Evolutionary conservation across 2,888 invertebrate genomes (phyloP).

Genomic region (Pandemis corylana): DNA sequence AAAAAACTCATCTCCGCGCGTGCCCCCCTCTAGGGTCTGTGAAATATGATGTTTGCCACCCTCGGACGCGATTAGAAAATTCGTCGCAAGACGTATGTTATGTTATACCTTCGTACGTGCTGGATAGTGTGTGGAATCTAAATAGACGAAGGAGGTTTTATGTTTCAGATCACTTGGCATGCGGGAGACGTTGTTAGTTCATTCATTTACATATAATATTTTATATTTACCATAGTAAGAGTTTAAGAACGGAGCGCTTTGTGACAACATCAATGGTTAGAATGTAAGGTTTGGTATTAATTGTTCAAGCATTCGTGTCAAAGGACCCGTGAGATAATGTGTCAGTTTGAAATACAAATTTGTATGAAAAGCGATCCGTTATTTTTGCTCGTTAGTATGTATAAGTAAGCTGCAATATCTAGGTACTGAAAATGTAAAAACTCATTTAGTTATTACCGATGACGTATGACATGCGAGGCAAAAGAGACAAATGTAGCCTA

Average conservation of each 20-base stretch:
- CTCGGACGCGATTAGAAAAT: slow-evolving; percentile 83
- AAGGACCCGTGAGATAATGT: no score
- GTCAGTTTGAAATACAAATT: no score
- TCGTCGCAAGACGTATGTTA: slow-evolving; percentile 64
- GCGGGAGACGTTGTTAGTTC: slow-evolving; percentile 9
- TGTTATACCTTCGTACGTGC: slow-evolving; percentile 41
- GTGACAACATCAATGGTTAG: no score
- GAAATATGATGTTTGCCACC: slow-evolving; percentile 84
- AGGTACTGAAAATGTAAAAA: no score
- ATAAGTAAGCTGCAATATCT: no score
- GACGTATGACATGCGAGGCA: no score
- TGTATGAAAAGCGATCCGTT: no score
- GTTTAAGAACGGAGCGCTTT: not conserved
- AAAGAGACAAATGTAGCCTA: no score
- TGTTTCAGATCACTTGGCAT: slow-evolving; percentile 27
- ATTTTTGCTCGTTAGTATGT: no score
- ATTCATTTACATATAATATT: not conserved
- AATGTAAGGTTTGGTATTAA: no score
- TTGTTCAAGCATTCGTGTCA: no score
- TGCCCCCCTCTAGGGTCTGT: slow-evolving; percentile 64
- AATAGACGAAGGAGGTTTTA: slow-evolving; percentile 34
- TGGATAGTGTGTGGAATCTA: slow-evolving; percentile 40
- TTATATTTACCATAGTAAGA: not conserved
- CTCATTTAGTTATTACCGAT: no score
- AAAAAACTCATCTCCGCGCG: slow-evolving; percentile 83